phyloP scores from a whole-genome alignment of 1,140 invertebrate genomes.

The Mizuhopecten yessoensis region DNA sequence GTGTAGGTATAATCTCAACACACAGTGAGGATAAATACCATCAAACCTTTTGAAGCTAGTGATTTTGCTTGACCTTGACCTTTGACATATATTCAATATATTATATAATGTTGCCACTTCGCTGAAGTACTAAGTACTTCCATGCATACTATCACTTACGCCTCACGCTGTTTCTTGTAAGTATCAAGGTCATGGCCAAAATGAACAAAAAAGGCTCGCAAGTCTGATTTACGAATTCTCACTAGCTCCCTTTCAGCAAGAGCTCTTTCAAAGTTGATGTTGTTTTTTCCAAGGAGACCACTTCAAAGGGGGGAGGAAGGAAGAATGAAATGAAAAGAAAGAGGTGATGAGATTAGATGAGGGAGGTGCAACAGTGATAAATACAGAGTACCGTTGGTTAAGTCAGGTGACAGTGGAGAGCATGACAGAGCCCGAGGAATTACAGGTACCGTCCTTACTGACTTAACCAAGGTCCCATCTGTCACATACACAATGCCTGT shows the following conservation, averaged over 20 bases:
- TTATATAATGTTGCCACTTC: not conserved
- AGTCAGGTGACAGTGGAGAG: not conserved
- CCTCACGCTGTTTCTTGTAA: slow-evolving; percentile 52
- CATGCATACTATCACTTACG: not conserved
- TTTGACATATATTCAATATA: not conserved
- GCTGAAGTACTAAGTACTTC: not conserved
- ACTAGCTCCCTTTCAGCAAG: slow-evolving; percentile 72
- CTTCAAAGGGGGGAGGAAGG: slow-evolving; percentile 59
- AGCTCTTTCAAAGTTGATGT: slow-evolving; percentile 74
- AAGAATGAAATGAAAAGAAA: slow-evolving; percentile 54
- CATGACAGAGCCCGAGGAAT: not conserved
- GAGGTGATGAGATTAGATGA: slow-evolving; percentile 5
- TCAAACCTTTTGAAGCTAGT: slow-evolving; percentile 1
- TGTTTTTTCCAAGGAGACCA: slow-evolving; percentile 62
- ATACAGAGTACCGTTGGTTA: slow-evolving; percentile 30
- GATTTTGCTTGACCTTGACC: slow-evolving; percentile 24
- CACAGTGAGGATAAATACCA: not conserved
- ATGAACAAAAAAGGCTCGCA: slow-evolving; percentile 74
- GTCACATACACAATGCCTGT: not conserved
- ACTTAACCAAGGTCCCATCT: not conserved
- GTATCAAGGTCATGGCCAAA: slow-evolving; percentile 71
- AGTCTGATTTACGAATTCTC: slow-evolving; percentile 71
- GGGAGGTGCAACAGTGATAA: slow-evolving; percentile 44
- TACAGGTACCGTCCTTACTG: no score
- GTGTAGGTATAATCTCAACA: not conserved